Conservation (phyloP, 2,888 invertebrate species). For the Yponomeuta evonymella region DNA sequence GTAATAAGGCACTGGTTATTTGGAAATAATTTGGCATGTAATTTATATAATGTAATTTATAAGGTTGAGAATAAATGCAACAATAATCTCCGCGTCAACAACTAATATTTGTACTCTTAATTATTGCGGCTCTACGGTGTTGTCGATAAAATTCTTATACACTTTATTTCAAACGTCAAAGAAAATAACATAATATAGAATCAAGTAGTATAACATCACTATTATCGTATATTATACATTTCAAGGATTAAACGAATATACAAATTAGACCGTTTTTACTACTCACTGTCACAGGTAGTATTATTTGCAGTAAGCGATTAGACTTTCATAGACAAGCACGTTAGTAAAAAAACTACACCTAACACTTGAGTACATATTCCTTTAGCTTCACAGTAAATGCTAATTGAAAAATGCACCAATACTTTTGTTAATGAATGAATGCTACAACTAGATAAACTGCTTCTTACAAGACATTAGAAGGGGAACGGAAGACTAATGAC, state of each 20-base stretch:
- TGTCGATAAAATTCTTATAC: background rate
- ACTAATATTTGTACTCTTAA: slow-evolving; percentile 1
- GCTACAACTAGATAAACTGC: no score
- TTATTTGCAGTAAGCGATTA: background rate
- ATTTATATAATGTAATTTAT: background rate
- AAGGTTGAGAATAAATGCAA: background rate
- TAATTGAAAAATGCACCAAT: background rate
- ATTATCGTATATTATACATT: no score
- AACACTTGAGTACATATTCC: background rate
- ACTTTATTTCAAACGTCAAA: background rate
- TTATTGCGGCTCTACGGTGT: background rate
- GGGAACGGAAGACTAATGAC: no score
- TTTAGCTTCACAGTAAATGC: background rate
- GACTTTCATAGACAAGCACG: background rate
- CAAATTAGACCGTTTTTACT: background rate
- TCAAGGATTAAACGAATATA: background rate
- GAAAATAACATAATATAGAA: no score
- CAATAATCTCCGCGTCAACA: background rate
- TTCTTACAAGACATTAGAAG: no score
- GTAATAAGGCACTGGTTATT: slow-evolving; percentile 28
- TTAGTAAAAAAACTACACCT: background rate
- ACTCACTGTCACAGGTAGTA: background rate
- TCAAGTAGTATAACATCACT: no score
- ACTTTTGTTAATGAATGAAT: background rate
- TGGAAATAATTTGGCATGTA: slow-evolving; percentile 5